Evolutionary conservation across 2,113 vertebrate species (phyloP).

Genomic region (Caracal caracal): DNA sequence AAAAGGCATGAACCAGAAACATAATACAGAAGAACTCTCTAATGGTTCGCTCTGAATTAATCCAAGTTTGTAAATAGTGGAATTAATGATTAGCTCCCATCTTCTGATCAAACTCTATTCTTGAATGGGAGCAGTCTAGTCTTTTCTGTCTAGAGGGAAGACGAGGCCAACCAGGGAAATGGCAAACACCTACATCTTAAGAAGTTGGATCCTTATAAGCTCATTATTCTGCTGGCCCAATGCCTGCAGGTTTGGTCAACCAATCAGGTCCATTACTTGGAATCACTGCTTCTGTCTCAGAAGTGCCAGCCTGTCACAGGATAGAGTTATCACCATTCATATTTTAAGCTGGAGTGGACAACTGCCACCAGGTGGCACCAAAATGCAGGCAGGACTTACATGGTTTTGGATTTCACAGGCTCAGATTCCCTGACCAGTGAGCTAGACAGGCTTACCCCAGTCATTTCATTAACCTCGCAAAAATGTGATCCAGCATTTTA

Average conservation of each 20-base stretch:
- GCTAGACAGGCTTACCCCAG: background rate
- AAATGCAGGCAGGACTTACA: slow-evolving; percentile 39
- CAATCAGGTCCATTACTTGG: background rate
- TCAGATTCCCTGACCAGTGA: background rate
- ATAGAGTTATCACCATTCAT: background rate
- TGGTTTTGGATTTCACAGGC: background rate
- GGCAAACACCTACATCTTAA: background rate
- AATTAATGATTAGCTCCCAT: background rate
- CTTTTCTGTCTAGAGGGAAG: background rate
- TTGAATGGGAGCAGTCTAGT: background rate
- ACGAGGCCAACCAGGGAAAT: background rate
- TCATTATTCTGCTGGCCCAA: background rate
- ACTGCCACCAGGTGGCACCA: slow-evolving; percentile 74
- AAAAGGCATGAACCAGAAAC: background rate
- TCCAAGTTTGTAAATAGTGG: background rate
- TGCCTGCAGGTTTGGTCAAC: background rate
- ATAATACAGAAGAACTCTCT: background rate
- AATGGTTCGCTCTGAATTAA: background rate
- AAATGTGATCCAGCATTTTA: background rate
- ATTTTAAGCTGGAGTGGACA: background rate
- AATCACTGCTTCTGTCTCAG: background rate
- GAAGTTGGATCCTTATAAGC: background rate
- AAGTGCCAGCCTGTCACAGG: background rate
- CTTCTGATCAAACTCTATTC: background rate
- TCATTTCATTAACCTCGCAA: background rate